Evolutionary conservation across 2,888 invertebrate species (phyloP).

Genomic region (Agapetus fuscipes): DNA sequence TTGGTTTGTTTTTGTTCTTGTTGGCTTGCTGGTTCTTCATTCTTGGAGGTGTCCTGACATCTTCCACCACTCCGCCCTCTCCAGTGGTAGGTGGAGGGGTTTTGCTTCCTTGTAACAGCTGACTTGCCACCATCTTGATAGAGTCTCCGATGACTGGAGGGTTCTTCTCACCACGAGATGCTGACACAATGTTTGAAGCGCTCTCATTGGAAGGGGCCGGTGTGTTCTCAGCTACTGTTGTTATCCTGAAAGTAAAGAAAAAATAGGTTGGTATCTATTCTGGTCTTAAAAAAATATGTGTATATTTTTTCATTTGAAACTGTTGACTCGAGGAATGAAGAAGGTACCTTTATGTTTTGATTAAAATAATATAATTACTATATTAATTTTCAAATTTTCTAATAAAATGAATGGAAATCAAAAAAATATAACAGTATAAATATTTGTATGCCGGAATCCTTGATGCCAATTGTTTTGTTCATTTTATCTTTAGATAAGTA

Average conservation of each 20-base stretch:
- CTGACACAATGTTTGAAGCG: constrained; percentile 17
- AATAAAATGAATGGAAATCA: no score
- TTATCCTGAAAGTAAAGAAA: constrained; percentile 5
- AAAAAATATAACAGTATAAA: no score
- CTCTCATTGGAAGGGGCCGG: not conserved
- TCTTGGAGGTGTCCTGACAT: constrained; percentile 54
- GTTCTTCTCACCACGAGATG: constrained; percentile 36
- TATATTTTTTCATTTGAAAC: no score
- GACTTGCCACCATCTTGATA: constrained; percentile 48
- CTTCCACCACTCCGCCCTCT: constrained; percentile 38
- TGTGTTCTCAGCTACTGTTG: not conserved
- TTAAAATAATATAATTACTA: no score
- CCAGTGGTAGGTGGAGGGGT: constrained; percentile 31
- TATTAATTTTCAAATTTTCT: no score
- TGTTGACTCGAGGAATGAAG: no score
- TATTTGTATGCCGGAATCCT: no score
- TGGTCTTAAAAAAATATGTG: no score
- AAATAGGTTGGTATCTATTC: not conserved
- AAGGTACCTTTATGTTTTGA: no score
- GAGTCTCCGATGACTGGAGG: constrained; percentile 44
- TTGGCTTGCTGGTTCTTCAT: constrained; percentile 42
- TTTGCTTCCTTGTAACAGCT: constrained; percentile 39
- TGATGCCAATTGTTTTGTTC: no score
- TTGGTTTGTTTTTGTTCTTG: constrained; percentile 33
- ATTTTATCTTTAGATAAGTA: no score